phyloP scores from a whole-genome alignment of 2,888 invertebrate species.

The Brachylomia viminalis region DNA sequence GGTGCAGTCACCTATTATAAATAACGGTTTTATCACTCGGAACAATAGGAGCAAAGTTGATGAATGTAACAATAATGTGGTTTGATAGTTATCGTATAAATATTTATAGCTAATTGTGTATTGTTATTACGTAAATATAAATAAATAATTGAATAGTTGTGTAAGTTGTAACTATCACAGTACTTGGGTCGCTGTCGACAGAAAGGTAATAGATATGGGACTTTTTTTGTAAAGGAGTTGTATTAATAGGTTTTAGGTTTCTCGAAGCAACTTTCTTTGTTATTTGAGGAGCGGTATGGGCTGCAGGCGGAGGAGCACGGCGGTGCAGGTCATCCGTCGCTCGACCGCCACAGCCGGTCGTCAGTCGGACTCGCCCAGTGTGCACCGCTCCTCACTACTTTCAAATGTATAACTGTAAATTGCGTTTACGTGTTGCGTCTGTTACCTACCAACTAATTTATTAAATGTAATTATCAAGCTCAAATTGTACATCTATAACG shows the following conservation, averaged over 20 bases:
- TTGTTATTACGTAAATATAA: conserved; percentile 91
- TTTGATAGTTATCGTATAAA: conserved; percentile 90
- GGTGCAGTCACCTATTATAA: conserved; percentile 85
- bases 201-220: conserved; percentile 78
- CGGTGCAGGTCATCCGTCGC: conserved; percentile 35
- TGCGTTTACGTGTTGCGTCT: conserved; percentile 79
- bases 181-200: conserved; percentile 84
- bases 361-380: conserved; percentile 42
- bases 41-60: conserved; percentile 84
- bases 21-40: conserved; percentile 82
- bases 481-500: conserved; percentile 84
- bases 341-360: conserved; percentile 29
- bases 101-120: conserved; percentile 91
- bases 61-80: conserved; percentile 88
- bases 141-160: conserved; percentile 90
- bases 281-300: conserved; percentile 58
- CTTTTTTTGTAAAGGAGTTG: conserved; percentile 83
- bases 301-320: conserved; percentile 40
- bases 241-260: conserved; percentile 81
- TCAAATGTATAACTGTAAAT: conserved; percentile 70
- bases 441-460: conserved; percentile 80
- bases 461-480: conserved; percentile 78
- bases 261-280: conserved; percentile 73
- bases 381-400: conserved; percentile 58
- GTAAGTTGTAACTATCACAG: conserved; percentile 89